Evolutionary conservation across 1,140 invertebrate species (phyloP).

Genomic region (Atta cephalotes): DNA sequence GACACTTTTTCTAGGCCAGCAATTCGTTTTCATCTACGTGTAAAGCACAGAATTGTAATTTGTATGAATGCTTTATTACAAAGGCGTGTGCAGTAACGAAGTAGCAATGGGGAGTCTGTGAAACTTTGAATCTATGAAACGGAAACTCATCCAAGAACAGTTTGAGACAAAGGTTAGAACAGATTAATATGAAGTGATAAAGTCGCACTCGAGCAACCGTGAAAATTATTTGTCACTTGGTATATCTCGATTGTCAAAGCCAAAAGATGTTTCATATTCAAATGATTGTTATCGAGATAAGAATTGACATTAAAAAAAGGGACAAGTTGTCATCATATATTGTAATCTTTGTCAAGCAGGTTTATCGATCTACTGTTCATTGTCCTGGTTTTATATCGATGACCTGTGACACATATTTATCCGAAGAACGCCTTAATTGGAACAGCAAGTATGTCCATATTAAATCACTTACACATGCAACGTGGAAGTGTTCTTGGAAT

Average conservation of each 20-base stretch:
- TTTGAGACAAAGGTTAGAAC: conserved; percentile 23
- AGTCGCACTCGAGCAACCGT: conserved; percentile 27
- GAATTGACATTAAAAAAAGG: conserved; percentile 28
- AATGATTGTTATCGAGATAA: not conserved
- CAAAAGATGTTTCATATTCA: conserved; percentile 36
- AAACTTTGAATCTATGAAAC: conserved; percentile 19
- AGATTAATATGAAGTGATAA: conserved; percentile 46
- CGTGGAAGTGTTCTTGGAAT: conserved; percentile 11
- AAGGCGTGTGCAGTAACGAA: not conserved
- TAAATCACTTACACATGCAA: conserved; percentile 36
- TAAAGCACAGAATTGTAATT: conserved; percentile 34
- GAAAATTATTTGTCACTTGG: conserved; percentile 30
- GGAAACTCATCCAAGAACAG: conserved; percentile 30
- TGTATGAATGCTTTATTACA: conserved; percentile 39
- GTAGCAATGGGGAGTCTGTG: not conserved
- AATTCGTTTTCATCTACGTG: conserved; percentile 18
- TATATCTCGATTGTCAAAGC: conserved; percentile 5
- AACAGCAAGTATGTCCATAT: conserved; percentile 33
- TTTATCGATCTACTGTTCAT: conserved; percentile 47
- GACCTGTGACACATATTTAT: conserved; percentile 57
- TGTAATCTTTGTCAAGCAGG: conserved; percentile 14
- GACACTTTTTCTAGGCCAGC: conserved; percentile 13
- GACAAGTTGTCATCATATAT: not conserved
- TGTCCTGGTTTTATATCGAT: conserved; percentile 58
- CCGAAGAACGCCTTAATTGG: conserved; percentile 49